Evolutionary conservation across 2,797 vertebrate species (phyloP).

Genomic region (Sternotherus odoratus): DNA sequence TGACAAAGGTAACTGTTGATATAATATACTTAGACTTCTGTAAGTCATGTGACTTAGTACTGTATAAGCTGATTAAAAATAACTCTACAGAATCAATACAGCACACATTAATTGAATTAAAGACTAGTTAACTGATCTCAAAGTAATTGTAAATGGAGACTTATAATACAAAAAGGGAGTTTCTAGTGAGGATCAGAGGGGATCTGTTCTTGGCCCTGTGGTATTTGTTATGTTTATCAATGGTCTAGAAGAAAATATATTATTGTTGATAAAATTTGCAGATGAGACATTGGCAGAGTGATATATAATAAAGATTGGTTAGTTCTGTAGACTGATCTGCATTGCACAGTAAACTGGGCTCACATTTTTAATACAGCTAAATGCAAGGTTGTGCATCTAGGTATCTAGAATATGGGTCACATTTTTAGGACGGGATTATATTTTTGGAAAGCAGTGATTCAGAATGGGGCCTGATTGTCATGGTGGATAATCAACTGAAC

Average conservation of each 20-base stretch:
- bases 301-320: background rate
- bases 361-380: background rate
- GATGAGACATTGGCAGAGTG: background rate
- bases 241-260: background rate
- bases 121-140: background rate
- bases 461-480: background rate
- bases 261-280: background rate
- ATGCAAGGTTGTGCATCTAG: background rate
- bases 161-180: background rate
- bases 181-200: background rate
- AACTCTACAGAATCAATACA: background rate
- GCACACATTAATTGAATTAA: background rate
- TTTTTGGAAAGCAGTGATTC: background rate
- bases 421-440: background rate
- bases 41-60: accelerated
- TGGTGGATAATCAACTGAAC: background rate
- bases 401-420: background rate
- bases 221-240: background rate
- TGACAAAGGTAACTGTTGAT: background rate
- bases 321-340: background rate
- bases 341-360: background rate
- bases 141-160: background rate
- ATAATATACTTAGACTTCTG: background rate
- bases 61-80: background rate
- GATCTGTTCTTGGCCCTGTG: background rate